phyloP scores from a whole-genome alignment of 2,797 vertebrate genomes.

The Emys orbicularis region DNA sequence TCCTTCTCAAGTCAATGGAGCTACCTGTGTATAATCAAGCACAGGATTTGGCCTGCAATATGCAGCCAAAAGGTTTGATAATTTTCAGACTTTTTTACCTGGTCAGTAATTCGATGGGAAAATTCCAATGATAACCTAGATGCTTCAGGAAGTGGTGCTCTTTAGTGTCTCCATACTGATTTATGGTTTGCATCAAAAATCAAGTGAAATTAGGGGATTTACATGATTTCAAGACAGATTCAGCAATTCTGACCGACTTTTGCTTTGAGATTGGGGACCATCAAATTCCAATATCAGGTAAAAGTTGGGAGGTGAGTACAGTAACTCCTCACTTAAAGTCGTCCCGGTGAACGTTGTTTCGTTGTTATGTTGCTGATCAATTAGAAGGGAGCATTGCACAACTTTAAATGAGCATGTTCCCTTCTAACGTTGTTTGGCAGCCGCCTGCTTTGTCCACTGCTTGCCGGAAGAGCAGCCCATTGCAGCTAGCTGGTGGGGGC shows the following conservation, averaged over 20 bases:
- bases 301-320: background rate
- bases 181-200: background rate
- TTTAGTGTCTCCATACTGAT: background rate
- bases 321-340: too few species aligned
- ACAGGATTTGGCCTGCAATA: background rate
- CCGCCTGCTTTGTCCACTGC: too few species aligned
- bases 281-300: background rate
- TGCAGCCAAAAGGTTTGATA: background rate
- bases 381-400: too few species aligned
- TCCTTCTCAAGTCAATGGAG: background rate
- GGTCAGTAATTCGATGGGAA: background rate
- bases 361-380: too few species aligned
- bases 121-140: background rate
- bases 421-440: too few species aligned
- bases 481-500: too few species aligned
- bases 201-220: background rate
- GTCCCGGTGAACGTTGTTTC: too few species aligned
- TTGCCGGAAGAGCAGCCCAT: too few species aligned
- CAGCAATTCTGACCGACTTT: background rate
- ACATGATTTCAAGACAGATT: background rate
- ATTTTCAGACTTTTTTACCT: background rate
- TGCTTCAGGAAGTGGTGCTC: background rate
- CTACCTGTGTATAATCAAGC: background rate
- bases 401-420: too few species aligned
- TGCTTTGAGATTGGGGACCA: background rate